A percentile compares a stretch with the other conserved stretches of the same genome.
Conservation (phyloP, 2,797 vertebrate genomes). For the Fistularia tabacaria region DNA sequence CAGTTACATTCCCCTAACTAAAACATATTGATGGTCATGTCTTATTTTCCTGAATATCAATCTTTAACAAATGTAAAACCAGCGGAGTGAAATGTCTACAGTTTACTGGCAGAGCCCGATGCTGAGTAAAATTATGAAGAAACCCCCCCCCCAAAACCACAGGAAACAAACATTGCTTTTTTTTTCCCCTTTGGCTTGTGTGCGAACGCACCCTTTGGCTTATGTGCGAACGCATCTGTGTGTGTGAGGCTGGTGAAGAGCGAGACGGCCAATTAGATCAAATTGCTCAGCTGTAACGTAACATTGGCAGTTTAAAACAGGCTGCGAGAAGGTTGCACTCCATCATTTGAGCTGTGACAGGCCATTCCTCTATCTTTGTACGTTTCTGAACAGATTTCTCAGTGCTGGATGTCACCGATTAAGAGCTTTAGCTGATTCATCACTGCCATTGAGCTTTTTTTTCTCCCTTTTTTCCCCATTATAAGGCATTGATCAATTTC, state of each 20-base stretch:
- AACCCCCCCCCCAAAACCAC: not conserved
- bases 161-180: not conserved
- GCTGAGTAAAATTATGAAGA: not conserved
- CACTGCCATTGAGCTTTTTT: slow-evolving; percentile 12
- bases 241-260: too few relatives aligned
- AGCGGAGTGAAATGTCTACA: not conserved
- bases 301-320: not conserved
- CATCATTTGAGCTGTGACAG: too few relatives aligned
- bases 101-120: not conserved
- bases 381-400: slow-evolving; percentile 34
- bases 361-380: too few relatives aligned
- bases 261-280: slow-evolving; percentile 7
- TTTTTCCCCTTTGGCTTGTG: slow-evolving; percentile 7
- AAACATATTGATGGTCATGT: too few relatives aligned
- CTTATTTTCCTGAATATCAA: too few relatives aligned
- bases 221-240: not conserved
- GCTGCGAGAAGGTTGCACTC: too few relatives aligned
- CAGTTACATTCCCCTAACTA: too few relatives aligned
- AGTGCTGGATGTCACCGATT: slow-evolving; percentile 30
- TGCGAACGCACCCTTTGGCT: not conserved
- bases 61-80: not conserved
- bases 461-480: too few relatives aligned
- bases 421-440: slow-evolving; percentile 49
- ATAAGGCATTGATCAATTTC: too few relatives aligned
- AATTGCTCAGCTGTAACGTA: slow-evolving; percentile 22